Percentiles rank a stretch among this genome's conserved stretches.
Conservation (phyloP, 1,140 invertebrate genomes). For the Caenorhabditis latens region DNA sequence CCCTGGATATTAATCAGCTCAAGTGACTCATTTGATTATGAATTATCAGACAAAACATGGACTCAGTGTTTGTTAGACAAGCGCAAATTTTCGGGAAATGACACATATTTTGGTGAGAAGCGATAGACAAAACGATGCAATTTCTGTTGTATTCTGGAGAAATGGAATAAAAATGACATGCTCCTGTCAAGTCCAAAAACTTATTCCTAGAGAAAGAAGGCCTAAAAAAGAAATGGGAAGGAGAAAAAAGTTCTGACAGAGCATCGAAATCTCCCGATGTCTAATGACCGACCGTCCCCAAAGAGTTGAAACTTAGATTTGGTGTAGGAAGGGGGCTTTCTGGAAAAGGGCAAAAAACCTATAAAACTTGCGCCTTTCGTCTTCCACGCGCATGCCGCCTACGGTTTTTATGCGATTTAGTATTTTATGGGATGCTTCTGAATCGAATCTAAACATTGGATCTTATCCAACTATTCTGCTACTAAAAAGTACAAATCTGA, state of each 20-base stretch:
- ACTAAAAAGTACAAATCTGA: neutral
- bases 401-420: conserved; percentile 53
- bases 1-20: neutral
- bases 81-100: neutral
- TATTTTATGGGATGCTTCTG: conserved; percentile 48
- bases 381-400: neutral
- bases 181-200: conserved; percentile 32
- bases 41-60: neutral
- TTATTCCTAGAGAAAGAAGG: neutral
- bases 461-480: neutral
- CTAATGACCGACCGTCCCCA: conserved; percentile 45
- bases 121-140: no score
- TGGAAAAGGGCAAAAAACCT: conserved; percentile 27
- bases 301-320: conserved; percentile 45
- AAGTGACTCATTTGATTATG: neutral
- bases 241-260: conserved; percentile 38
- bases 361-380: conserved; percentile 27
- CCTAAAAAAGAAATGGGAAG: neutral
- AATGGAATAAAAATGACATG: neutral
- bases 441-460: neutral
- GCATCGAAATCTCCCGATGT: conserved; percentile 16
- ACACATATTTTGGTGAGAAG: neutral
- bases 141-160: neutral
- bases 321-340: neutral
- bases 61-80: neutral